Evolutionary conservation across 2,888 invertebrate species (phyloP).

Genomic region (Eilema sororculum): DNA sequence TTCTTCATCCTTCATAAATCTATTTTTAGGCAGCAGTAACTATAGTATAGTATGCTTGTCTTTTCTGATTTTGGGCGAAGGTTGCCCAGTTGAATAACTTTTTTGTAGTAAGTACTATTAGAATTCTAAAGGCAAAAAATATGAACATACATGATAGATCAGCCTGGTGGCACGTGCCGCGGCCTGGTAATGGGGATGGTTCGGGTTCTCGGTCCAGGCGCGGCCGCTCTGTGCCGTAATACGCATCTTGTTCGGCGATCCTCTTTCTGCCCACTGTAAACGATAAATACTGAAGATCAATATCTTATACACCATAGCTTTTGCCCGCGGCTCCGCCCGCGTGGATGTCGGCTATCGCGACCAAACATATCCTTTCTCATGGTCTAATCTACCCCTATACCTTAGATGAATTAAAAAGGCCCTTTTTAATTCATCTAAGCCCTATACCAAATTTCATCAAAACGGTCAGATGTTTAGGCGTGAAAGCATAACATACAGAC

Average conservation of each 20-base stretch:
- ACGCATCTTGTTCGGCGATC: slow-evolving; percentile 95
- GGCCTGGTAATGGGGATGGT: slow-evolving; percentile 96
- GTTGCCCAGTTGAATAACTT: background rate
- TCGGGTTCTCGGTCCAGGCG: slow-evolving; percentile 97
- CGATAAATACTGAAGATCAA: background rate
- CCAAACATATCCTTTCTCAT: too few relatives aligned
- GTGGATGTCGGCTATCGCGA: too few relatives aligned
- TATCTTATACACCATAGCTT: too few relatives aligned
- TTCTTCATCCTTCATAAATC: too few relatives aligned
- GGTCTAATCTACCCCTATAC: too few relatives aligned
- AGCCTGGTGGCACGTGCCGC: slow-evolving; percentile 93
- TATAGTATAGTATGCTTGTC: too few relatives aligned
- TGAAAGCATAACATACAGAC: background rate
- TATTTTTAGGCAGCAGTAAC: too few relatives aligned
- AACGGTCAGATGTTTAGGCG: too few relatives aligned
- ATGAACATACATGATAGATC: slow-evolving; percentile 90
- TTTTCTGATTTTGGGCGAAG: background rate
- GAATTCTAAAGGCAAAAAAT: background rate
- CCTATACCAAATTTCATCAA: too few relatives aligned
- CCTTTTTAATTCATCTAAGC: too few relatives aligned
- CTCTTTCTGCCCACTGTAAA: slow-evolving; percentile 90
- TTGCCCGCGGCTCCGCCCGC: too few relatives aligned
- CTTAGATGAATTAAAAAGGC: too few relatives aligned
- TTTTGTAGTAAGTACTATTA: background rate
- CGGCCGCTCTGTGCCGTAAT: slow-evolving; percentile 93